Evolutionary conservation across 2,113 vertebrate species (phyloP), one percentile per base, ranked within the genome.

Genomic region (Lamprologus speciosus): DNA sequence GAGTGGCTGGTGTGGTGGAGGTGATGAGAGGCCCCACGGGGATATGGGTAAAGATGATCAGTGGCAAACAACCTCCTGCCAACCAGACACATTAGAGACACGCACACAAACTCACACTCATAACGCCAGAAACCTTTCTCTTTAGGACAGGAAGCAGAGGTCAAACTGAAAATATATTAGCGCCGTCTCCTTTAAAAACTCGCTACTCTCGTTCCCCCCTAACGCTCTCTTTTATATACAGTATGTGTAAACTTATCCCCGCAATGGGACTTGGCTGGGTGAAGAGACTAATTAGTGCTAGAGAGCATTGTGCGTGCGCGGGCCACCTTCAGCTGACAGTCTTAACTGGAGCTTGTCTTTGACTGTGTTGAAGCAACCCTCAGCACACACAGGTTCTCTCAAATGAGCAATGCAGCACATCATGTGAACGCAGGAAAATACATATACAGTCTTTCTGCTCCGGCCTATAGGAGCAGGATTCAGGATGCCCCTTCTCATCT

Each of bases 91-190:
- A 93, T 90, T 91, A 90, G 85, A 88, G 80, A 87, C 70, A 75
- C 12, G 3, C 63, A 86, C 82, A 75, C 73, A 88, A 55, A 82
- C 13, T 6, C 42, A 79, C 83, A 53, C 60, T 85, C 88, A 12
- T 81, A 92, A 91, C 65, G 78, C 42, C 70, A 88, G 57, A 87
- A 90, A 94, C 78, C 88, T 84, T 81, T 88, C 82, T 94, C 91
- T 94, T 96, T 94, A 89, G 84, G 82, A 90, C 84, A 90, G 84
- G 84, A 95, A 92, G 91, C 91, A 92, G 95, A 96, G 95, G 95
- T 97, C 95, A 94, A 90, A 89, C 88, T 88, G 88, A 94, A 96
- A 96, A 96, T 94, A 96, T 82, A 84, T 87, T 85, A 89, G 88
- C 78, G 53, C 85, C 53, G 28, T 51, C 86, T 63, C 79, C 55